phyloP scores from a whole-genome alignment of 2,113 vertebrate genomes.

The Synodontis membranacea region DNA sequence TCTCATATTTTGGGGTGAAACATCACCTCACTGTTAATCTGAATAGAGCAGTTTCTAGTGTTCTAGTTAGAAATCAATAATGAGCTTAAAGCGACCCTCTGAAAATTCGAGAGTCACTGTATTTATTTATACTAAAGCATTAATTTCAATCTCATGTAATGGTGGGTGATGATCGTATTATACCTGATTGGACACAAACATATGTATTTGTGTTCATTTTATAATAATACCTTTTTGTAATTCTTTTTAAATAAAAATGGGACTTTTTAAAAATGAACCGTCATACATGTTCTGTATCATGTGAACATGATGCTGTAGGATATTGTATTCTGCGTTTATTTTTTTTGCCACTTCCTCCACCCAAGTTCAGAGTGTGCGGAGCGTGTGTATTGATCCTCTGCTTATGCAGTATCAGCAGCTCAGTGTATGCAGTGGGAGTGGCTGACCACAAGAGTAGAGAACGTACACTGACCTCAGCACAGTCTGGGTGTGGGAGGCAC shows the following conservation, averaged over 20 bases:
- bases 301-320: background rate
- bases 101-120: background rate
- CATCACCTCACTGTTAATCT: background rate
- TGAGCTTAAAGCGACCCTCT: background rate
- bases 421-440: constrained; percentile 30
- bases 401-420: constrained; percentile 29
- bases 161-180: background rate
- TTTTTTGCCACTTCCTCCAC: background rate
- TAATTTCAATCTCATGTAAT: background rate
- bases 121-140: background rate
- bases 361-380: background rate
- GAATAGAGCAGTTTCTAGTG: background rate
- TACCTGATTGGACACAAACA: background rate
- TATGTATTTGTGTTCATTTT: background rate
- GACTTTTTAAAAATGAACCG: background rate
- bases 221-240: background rate
- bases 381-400: constrained; percentile 28
- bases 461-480: constrained; percentile 23
- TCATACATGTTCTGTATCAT: background rate
- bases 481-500: constrained; percentile 4
- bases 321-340: background rate
- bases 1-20: background rate
- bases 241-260: background rate
- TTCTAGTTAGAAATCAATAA: background rate
- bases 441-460: constrained; percentile 19